phyloP scores from a whole-genome alignment of 2,113 vertebrate species.

The Macaca mulatta region DNA sequence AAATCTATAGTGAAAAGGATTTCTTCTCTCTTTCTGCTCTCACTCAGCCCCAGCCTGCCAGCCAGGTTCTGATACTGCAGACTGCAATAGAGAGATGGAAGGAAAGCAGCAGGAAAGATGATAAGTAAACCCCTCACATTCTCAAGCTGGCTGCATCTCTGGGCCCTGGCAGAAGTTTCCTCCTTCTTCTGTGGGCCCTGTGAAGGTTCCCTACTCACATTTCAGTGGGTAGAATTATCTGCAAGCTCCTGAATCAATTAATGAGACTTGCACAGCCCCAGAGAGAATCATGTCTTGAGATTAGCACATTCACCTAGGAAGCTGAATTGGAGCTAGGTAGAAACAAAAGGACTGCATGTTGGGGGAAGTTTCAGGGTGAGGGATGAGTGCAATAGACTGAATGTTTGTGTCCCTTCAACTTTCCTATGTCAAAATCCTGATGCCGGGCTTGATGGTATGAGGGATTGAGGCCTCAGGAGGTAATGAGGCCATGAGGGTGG shows the following conservation, averaged over 20 bases:
- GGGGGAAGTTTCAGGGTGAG: too few relatives aligned
- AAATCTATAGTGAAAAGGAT: too few relatives aligned
- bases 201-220: background rate
- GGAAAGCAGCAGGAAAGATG: background rate
- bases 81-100: background rate
- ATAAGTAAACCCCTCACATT: background rate
- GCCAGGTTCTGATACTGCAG: too few relatives aligned
- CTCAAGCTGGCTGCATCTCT: background rate
- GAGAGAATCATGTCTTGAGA: background rate
- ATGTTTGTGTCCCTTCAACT: too few relatives aligned
- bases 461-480: background rate
- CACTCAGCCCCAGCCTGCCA: background rate
- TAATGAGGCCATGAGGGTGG: background rate
- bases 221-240: background rate
- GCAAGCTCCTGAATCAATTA: background rate
- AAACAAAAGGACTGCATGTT: background rate
- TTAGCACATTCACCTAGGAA: too few relatives aligned
- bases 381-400: background rate
- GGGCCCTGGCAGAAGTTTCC: background rate
- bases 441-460: fast-evolving
- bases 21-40: background rate
- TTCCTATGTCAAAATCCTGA: background rate
- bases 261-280: background rate
- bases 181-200: too few relatives aligned
- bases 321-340: background rate